Evolutionary conservation across 2,797 vertebrate genomes (phyloP).

Genomic region (Apodemus agrarius): DNA sequence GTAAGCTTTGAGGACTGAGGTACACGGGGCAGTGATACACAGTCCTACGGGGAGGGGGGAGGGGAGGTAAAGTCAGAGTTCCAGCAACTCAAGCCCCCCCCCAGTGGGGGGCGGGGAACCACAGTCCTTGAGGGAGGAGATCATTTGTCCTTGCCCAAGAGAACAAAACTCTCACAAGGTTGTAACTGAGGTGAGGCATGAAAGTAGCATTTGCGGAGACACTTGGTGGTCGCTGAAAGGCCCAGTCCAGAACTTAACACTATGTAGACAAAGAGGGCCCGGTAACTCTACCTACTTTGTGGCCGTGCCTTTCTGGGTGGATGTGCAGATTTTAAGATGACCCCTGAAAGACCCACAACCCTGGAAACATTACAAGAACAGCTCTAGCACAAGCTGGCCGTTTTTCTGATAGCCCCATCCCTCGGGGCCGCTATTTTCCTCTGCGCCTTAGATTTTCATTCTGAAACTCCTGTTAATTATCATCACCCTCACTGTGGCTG

Average conservation of each 20-base stretch:
- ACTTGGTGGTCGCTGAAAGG: not conserved
- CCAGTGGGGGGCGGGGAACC: no score
- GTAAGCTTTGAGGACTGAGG: not conserved
- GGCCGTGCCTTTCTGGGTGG: not conserved
- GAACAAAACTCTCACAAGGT: not conserved
- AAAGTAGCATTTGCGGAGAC: not conserved
- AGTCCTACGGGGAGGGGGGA: accelerated
- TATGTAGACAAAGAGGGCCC: not conserved
- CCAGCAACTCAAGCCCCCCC: not conserved
- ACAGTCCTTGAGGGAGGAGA: not conserved
- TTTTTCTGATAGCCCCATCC: not conserved
- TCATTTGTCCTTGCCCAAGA: not conserved
- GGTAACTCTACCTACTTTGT: not conserved
- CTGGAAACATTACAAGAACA: not conserved
- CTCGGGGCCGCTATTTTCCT: not conserved
- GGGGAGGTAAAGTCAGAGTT: not conserved
- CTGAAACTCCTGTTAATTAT: not conserved
- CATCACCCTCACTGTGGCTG: not conserved
- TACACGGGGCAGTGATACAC: accelerated
- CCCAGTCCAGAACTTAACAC: not conserved
- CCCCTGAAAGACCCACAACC: not conserved
- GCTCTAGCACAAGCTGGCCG: not conserved
- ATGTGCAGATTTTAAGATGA: not conserved
- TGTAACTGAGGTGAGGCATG: accelerated
- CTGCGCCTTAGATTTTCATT: not conserved